These are phyloP conservation scores for Hyperopisus bebe DNA, from an alignment of 2,113 vertebrate species.

Conservation along the genomic window DNA sequence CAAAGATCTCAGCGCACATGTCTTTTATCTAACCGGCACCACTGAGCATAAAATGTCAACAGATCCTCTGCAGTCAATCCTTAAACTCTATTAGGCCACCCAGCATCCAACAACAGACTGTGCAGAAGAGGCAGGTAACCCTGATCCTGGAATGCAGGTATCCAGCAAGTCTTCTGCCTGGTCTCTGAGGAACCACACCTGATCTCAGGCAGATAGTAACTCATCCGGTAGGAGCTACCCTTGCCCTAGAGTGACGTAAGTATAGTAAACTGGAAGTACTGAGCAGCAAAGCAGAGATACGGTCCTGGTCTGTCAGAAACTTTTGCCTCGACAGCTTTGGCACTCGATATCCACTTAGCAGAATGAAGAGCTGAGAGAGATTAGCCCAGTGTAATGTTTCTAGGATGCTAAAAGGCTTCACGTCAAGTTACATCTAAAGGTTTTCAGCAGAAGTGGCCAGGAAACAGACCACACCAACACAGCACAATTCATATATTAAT, in stretches of 20 bases:
- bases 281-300: not conserved
- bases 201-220: not conserved
- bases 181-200: not conserved
- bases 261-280: not conserved
- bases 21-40: not conserved
- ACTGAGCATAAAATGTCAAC: not conserved
- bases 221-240: not conserved
- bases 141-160: too few relatives aligned
- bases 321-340: not conserved
- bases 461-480: not conserved
- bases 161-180: too few relatives aligned
- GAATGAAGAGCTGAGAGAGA: not conserved
- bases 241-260: not conserved
- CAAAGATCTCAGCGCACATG: not conserved
- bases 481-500: not conserved
- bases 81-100: not conserved
- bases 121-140: not conserved
- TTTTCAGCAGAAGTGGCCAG: not conserved
- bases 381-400: not conserved
- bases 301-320: not conserved
- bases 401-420: not conserved
- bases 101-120: not conserved
- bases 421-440: not conserved
- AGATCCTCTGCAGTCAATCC: not conserved
- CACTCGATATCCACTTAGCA: not conserved